Conservation (phyloP, 2,797 vertebrate genomes). For the Sebastes ruberrimus region DNA sequence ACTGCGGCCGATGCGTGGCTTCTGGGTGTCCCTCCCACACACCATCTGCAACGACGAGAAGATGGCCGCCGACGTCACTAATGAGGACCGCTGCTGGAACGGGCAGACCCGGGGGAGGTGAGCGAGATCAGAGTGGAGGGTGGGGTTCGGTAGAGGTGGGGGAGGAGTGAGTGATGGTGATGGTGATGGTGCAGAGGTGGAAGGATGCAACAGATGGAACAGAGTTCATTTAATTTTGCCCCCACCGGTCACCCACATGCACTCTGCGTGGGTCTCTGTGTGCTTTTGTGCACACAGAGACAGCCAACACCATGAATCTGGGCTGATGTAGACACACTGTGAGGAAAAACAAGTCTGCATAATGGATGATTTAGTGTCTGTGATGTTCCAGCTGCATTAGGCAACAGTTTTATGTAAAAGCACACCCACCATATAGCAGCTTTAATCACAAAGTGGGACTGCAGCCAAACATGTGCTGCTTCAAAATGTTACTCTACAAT, state of each 20-base stretch:
- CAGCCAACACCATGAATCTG: neutral
- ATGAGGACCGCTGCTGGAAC: conserved; percentile 91
- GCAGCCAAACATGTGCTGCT: neutral
- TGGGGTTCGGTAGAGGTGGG: neutral
- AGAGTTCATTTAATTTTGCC: conserved; percentile 57
- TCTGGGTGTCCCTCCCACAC: conserved; percentile 90
- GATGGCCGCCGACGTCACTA: conserved; percentile 86
- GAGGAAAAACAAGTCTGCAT: neutral
- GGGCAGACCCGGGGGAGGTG: conserved; percentile 89
- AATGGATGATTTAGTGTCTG: neutral
- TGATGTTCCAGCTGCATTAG: conserved; percentile 15
- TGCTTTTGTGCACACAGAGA: conserved; percentile 28
- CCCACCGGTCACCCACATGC: conserved; percentile 45
- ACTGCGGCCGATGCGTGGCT: conserved; percentile 86
- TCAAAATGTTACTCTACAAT: neutral
- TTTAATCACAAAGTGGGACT: conserved; percentile 1
- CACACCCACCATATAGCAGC: neutral
- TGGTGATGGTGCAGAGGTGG: conserved; percentile 41
- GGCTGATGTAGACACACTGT: neutral
- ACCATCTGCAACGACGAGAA: conserved; percentile 89
- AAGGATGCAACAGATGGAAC: conserved; percentile 48
- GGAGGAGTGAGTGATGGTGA: conserved; percentile 18
- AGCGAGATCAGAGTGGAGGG: conserved; percentile 51
- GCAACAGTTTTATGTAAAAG: neutral
- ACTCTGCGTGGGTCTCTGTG: conserved; percentile 40